These are phyloP conservation scores for Enteromius fasciolatus DNA, from an alignment of 2,797 vertebrate genomes.

Conservation along the genomic window DNA sequence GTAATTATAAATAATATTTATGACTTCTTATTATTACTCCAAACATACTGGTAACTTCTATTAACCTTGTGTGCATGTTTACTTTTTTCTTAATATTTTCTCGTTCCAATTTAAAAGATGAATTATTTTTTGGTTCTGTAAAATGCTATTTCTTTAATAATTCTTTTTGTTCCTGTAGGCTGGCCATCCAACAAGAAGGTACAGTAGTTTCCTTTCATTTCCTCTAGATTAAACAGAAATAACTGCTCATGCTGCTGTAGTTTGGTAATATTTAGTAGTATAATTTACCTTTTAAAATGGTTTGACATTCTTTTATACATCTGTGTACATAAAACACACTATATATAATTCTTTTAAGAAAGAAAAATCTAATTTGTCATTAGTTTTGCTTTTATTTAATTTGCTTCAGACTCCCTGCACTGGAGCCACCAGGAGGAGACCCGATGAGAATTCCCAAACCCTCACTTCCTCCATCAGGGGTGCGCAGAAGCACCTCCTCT, in stretches of 20 bases:
- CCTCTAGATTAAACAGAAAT: neutral
- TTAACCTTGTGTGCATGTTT: neutral
- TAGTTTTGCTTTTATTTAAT: neutral
- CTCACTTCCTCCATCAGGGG: slow-evolving; percentile 55
- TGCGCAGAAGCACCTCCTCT: slow-evolving; percentile 70
- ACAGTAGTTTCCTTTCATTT: slow-evolving; percentile 43
- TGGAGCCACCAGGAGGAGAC: slow-evolving; percentile 53
- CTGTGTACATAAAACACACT: neutral
- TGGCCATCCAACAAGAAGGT: slow-evolving; percentile 73
- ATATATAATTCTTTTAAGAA: neutral
- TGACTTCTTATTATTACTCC: no score
- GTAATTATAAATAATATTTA: no score
- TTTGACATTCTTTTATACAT: neutral
- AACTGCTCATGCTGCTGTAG: neutral
- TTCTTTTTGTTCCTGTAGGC: slow-evolving; percentile 68
- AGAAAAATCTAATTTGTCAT: neutral
- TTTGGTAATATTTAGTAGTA: neutral
- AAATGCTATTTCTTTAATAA: neutral
- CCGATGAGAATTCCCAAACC: slow-evolving; percentile 63
- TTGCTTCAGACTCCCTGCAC: slow-evolving; percentile 58
- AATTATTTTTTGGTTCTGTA: neutral
- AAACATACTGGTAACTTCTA: no score
- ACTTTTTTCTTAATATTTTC: neutral
- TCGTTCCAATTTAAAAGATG: neutral
- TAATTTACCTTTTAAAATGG: neutral